Percentiles rank a stretch among this genome's conserved stretches.
Evolutionary conservation across 2,113 vertebrate species (phyloP).

Genomic region (Oncorhynchus mykiss): DNA sequence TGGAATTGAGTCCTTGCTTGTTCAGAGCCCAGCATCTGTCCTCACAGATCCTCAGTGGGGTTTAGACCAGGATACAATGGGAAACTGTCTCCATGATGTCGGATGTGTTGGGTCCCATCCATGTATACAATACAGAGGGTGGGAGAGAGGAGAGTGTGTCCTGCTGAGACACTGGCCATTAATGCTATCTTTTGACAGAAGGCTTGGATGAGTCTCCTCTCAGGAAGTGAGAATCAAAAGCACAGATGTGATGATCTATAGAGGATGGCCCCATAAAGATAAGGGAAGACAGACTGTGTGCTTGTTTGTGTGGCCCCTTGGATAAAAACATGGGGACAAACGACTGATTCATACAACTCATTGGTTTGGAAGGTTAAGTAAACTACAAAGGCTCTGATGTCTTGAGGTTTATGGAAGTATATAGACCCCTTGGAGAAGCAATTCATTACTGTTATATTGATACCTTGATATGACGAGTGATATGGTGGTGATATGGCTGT

Average conservation of each 20-base stretch:
- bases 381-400: neutral
- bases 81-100: neutral
- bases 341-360: neutral
- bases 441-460: no score
- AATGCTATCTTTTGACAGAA: neutral
- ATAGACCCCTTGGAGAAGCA: no score
- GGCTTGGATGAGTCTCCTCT: neutral
- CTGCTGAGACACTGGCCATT: slow-evolving; percentile 2
- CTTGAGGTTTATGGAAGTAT: no score
- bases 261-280: neutral
- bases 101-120: neutral
- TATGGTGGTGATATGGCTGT: no score
- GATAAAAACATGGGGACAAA: neutral
- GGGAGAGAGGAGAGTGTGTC: neutral
- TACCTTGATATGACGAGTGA: no score
- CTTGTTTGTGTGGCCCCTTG: neutral
- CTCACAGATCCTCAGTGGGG: neutral
- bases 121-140: neutral
- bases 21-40: neutral
- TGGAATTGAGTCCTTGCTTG: neutral
- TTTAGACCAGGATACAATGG: neutral
- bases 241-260: neutral
- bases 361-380: neutral
- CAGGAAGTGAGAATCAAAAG: slow-evolving; percentile 4
- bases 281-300: no score